Percentiles rank a stretch among this genome's conserved stretches.
Evolutionary conservation across 1,140 invertebrate species (phyloP).

Genomic region (Diabrotica virgifera): DNA sequence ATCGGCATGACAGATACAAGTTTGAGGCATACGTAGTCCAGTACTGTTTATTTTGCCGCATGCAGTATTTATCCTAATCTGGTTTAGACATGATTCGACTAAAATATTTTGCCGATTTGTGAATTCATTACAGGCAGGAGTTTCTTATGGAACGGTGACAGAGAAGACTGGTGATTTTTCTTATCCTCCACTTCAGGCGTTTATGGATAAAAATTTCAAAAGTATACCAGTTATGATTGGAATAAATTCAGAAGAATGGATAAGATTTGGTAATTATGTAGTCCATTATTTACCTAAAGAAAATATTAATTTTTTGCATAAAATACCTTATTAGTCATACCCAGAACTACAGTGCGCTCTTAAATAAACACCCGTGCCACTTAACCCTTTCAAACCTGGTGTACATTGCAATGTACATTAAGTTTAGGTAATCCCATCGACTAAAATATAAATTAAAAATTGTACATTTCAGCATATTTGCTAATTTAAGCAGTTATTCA

Average conservation of each 20-base stretch:
- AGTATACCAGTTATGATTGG: slow-evolving; percentile 2
- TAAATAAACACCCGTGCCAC: neutral
- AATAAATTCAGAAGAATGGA: slow-evolving; percentile 10
- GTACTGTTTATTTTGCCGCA: too few species aligned
- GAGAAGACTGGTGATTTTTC: slow-evolving; percentile 2
- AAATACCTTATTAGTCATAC: neutral
- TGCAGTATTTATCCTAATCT: neutral
- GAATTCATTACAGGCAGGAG: neutral
- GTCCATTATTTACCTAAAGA: neutral
- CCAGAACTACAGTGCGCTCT: neutral
- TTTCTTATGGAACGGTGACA: neutral
- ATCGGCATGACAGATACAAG: too few species aligned
- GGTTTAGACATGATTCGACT: neutral
- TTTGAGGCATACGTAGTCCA: too few species aligned
- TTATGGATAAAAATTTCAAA: slow-evolving; percentile 11
- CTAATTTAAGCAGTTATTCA: too few species aligned
- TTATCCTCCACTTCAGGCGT: neutral
- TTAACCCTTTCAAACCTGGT: too few species aligned
- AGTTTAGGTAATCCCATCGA: too few species aligned
- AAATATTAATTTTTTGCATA: neutral
- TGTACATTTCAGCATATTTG: too few species aligned
- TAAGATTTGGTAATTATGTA: neutral
- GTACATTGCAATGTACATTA: too few species aligned
- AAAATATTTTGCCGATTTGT: neutral
- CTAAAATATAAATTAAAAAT: too few species aligned